phyloP scores from a whole-genome alignment of 2,888 invertebrate genomes.

The Diabrotica balteata region DNA sequence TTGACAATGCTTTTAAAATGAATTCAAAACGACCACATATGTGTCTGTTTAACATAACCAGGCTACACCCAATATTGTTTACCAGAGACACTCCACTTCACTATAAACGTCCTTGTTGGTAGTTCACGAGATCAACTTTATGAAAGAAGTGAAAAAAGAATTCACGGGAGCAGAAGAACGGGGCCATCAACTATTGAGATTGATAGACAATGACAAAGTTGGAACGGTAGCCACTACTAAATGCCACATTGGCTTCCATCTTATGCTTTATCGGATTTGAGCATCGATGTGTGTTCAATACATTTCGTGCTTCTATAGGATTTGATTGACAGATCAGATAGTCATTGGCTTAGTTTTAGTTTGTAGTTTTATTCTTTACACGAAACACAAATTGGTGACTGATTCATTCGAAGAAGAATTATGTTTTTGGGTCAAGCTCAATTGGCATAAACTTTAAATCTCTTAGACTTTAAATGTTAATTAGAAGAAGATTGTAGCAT shows the following conservation, averaged over 20 bases:
- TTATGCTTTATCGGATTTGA: slow-evolving; percentile 17
- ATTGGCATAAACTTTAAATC: no score
- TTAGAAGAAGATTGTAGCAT: no score
- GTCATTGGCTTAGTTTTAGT: slow-evolving; percentile 8
- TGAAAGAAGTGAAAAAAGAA: slow-evolving; percentile 2
- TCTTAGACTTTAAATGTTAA: no score
- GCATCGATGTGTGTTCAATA: slow-evolving; percentile 36
- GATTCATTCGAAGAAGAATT: slow-evolving; percentile 3
- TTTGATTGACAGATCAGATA: slow-evolving; percentile 41
- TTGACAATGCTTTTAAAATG: no score
- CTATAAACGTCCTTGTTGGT: no score
- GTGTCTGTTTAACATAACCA: no score
- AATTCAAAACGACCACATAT: no score
- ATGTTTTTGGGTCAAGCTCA: no score
- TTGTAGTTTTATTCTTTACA: slow-evolving; percentile 4
- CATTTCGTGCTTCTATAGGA: slow-evolving; percentile 27
- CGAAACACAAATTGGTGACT: slow-evolving; percentile 8
- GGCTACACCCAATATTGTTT: no score
- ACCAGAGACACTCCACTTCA: no score
- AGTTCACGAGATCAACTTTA: slow-evolving; percentile 20
- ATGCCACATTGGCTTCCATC: slow-evolving; percentile 41
- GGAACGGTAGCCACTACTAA: slow-evolving; percentile 42
- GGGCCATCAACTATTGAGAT: slow-evolving; percentile 20
- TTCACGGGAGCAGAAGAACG: not conserved
- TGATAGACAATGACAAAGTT: slow-evolving; percentile 41